Evolutionary conservation across 2,113 vertebrate species (phyloP), one percentile per base, ranked within the genome.

Genomic region (Lepus europaeus): DNA sequence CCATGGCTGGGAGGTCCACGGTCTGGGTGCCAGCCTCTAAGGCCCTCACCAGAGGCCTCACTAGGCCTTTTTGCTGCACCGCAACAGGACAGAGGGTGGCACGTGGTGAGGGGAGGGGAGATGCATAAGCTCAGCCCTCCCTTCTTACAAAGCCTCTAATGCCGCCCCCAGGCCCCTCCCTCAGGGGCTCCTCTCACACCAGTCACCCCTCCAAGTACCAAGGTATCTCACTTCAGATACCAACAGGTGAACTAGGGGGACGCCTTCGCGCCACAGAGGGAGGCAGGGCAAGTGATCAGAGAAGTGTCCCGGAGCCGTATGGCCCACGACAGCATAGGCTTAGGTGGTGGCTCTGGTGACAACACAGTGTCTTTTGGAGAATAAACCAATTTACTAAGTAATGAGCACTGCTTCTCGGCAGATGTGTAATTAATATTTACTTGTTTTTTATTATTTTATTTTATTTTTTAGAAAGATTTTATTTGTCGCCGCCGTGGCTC

Each of bases 381-480:
- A 82, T 77, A 77, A 81, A 70, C 23, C 36, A 16, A 39, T 78
- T 85, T 90, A 31, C 27, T 64, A 86, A 72, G 53, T 87, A 64
- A 73, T 39, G 79, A 87, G 66, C 56, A 83, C 20, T 59, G 5
- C 76, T 88, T 80, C n/a, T 95, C 70, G 89, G 73, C 61, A 77
- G 53, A 27, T 33, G 27, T 23, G 39, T 82, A 39, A 31, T 76
- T 27, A 23, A 16, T 33, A 66, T 83, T 82, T 73, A 84, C 56
- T 91, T 91, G 68, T 61, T 36, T 61, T 80, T 33, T 87, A 89
- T 89, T 83, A 23, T 77, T 70, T 79, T 69, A 25, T 76, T 95
- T 81, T 91, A 13, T 45, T 45, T 45, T 45, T 45, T 6, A 45
- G 6, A 45, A 45, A 45, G 45, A 45, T 45, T 45, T 45, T 45